phyloP scores from a whole-genome alignment of 2,888 invertebrate genomes.

The Ectemnius cavifrons region DNA sequence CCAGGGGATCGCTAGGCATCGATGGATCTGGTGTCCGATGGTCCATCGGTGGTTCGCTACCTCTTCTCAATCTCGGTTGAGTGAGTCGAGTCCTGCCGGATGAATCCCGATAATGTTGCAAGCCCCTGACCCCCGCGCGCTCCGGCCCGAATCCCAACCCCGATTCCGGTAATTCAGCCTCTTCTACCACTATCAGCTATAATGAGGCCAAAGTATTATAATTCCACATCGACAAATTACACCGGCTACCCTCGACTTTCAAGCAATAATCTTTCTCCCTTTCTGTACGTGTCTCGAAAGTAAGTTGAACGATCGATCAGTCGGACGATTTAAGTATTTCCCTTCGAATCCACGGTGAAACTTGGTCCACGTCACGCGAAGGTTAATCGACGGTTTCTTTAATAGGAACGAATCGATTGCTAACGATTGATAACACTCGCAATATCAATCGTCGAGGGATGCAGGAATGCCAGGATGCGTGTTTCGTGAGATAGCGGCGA shows the following conservation, averaged over 20 bases:
- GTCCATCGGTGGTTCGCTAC: constrained; percentile 2
- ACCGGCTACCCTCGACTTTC: constrained; percentile 12
- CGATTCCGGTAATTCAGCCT: constrained; percentile 44
- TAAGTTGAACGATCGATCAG: background rate
- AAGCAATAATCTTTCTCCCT: background rate
- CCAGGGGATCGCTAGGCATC: constrained; percentile 37
- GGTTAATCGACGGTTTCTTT: background rate
- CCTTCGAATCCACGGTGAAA: background rate
- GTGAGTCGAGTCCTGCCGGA: constrained; percentile 30
- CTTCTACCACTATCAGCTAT: constrained; percentile 39
- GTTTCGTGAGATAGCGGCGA: background rate
- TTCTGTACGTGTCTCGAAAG: no score
- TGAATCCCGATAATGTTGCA: constrained; percentile 23
- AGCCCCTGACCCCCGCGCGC: constrained; percentile 24
- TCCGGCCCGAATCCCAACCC: constrained; percentile 22
- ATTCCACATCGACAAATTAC: constrained; percentile 28
- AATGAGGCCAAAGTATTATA: constrained; percentile 40
- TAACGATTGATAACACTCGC: no score
- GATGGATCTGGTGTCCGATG: constrained; percentile 27
- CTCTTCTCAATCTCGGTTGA: constrained; percentile 26
- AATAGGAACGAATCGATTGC: background rate
- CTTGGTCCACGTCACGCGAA: no score
- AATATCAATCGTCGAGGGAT: no score
- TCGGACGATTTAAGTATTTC: background rate
- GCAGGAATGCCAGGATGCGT: background rate